A percentile compares a stretch with the other conserved stretches of the same genome.
phyloP scores from a whole-genome alignment of 2,888 invertebrate genomes.

The Spicauda simplicius region DNA sequence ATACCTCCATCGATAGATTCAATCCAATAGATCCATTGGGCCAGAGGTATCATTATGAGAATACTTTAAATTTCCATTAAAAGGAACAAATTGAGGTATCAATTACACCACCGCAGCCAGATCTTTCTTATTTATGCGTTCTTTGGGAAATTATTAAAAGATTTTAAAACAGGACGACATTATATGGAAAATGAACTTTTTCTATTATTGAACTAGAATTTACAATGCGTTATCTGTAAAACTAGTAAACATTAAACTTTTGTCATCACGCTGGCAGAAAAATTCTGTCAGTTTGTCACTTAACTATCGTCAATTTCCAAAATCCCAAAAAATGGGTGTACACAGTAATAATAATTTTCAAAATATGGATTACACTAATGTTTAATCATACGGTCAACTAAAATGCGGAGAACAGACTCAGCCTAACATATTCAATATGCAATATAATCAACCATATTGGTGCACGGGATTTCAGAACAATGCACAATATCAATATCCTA shows the following conservation, averaged over 20 bases:
- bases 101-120: no score
- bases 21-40: no score
- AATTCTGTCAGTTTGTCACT: not conserved
- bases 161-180: no score
- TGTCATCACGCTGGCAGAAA: not conserved
- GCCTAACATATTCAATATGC: slow-evolving; percentile 52
- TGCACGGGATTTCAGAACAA: slow-evolving; percentile 40
- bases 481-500: slow-evolving; percentile 15
- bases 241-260: not conserved
- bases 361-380: slow-evolving; percentile 4
- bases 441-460: slow-evolving; percentile 54
- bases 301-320: not conserved
- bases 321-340: not conserved
- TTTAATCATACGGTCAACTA: slow-evolving; percentile 4
- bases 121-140: no score
- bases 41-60: no score
- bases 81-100: no score
- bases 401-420: slow-evolving; percentile 1
- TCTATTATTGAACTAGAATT: no score
- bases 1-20: no score
- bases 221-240: not conserved
- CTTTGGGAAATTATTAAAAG: no score
- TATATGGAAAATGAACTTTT: no score
- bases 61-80: no score
- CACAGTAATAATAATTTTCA: not conserved